Conservation (phyloP, 2,113 vertebrate species). For the Amblyornis subalaris region DNA sequence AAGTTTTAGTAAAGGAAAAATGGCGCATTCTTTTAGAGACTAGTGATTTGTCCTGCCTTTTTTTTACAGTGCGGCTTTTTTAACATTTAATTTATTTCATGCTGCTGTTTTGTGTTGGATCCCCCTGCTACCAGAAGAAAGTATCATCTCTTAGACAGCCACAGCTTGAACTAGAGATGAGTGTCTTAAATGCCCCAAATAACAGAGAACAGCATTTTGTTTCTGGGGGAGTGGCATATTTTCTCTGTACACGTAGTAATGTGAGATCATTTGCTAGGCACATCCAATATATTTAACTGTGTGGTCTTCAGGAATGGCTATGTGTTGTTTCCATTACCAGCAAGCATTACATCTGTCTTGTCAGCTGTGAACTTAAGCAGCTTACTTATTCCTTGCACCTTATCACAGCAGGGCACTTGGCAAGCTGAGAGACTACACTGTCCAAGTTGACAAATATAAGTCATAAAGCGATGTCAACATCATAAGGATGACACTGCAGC, state of each 20-base stretch:
- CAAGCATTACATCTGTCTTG: constrained; percentile 30
- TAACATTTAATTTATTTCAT: not conserved
- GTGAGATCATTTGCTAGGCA: not conserved
- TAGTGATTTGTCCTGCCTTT: not conserved
- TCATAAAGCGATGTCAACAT: constrained; percentile 8
- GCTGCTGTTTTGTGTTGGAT: not conserved
- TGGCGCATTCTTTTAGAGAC: not conserved
- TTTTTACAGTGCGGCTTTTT: not conserved
- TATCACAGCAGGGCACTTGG: constrained; percentile 51
- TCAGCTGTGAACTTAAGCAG: constrained; percentile 51
- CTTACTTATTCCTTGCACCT: constrained; percentile 49
- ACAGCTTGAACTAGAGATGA: not conserved
- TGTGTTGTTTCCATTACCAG: constrained; percentile 23
- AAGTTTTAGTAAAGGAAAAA: not conserved
- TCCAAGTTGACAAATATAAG: constrained; percentile 36
- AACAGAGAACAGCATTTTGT: not conserved
- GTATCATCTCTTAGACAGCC: not conserved
- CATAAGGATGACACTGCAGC: not conserved
- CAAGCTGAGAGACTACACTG: constrained; percentile 19
- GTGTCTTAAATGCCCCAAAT: not conserved
- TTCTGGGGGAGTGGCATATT: not conserved
- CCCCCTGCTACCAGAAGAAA: not conserved
- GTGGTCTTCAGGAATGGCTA: constrained; percentile 5
- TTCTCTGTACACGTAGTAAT: not conserved
- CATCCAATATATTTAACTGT: not conserved